These are phyloP conservation scores for Eudasyphora cyanicolor DNA, from an alignment of 2,888 invertebrate genomes.

Conservation along the genomic window DNA sequence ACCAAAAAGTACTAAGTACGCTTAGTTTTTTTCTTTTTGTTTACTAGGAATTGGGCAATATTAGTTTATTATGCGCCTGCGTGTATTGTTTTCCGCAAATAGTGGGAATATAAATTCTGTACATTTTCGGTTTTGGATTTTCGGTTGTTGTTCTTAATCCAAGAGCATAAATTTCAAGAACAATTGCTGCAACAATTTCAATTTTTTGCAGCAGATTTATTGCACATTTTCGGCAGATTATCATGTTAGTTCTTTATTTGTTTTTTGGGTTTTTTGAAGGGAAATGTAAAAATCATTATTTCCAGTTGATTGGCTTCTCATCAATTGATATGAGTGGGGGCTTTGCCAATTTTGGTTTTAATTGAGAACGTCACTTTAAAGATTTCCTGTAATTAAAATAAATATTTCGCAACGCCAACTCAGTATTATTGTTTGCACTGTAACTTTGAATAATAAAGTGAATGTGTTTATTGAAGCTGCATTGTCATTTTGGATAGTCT, in stretches of 20 bases:
- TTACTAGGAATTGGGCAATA: neutral
- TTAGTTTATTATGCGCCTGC: neutral
- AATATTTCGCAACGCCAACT: neutral
- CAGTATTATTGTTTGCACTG: too few relatives aligned
- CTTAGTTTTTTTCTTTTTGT: neutral
- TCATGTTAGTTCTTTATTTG: too few relatives aligned
- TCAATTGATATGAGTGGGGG: neutral
- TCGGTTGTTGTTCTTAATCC: conserved; percentile 43
- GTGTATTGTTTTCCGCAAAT: conserved; percentile 19
- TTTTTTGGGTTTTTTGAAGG: neutral
- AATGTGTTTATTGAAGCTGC: neutral
- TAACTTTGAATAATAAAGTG: neutral
- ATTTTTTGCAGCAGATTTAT: conserved; percentile 4
- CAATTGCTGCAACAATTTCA: neutral
- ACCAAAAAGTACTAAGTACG: too few relatives aligned
- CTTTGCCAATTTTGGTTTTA: neutral
- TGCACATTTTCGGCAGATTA: neutral
- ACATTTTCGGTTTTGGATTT: neutral
- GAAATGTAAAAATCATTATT: too few relatives aligned
- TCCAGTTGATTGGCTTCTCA: neutral
- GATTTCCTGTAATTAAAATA: neutral
- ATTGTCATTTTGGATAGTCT: neutral
- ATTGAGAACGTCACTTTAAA: neutral
- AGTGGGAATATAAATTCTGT: conserved; percentile 23
- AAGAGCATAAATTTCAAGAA: conserved; percentile 17